A percentile compares a stretch with the other conserved stretches of the same genome.
Evolutionary conservation across 2,797 vertebrate genomes (phyloP).

Genomic region (Enteromius viviparus): DNA sequence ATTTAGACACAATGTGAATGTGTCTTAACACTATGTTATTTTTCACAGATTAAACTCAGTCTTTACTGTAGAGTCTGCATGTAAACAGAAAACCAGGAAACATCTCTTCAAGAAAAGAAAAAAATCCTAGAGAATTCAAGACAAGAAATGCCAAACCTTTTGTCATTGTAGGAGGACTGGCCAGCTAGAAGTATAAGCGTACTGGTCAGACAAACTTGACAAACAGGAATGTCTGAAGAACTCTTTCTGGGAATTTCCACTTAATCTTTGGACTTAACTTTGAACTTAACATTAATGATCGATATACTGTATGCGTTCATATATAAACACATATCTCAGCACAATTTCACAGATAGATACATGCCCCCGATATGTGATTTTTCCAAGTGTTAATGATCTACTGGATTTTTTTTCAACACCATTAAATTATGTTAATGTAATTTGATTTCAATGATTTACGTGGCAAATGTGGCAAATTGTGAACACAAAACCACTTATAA

Average conservation of each 20-base stretch:
- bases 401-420: no score
- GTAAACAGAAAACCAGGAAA: conserved; percentile 1
- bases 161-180: background rate
- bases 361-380: background rate
- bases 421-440: no score
- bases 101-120: background rate
- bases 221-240: conserved; percentile 7
- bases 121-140: background rate
- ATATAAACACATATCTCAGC: background rate
- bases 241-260: background rate
- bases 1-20: background rate
- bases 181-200: background rate
- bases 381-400: background rate
- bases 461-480: no score
- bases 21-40: background rate
- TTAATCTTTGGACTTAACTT: background rate
- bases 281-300: background rate
- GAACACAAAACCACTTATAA: no score
- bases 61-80: background rate
- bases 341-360: background rate
- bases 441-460: no score
- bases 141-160: background rate
- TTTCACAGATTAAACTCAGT: background rate
- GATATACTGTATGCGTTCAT: background rate
- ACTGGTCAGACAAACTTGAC: conserved; percentile 10